These are phyloP conservation scores for Caenorhabditis plicata DNA, from an alignment of 2,888 invertebrate genomes.

Conservation along the genomic window DNA sequence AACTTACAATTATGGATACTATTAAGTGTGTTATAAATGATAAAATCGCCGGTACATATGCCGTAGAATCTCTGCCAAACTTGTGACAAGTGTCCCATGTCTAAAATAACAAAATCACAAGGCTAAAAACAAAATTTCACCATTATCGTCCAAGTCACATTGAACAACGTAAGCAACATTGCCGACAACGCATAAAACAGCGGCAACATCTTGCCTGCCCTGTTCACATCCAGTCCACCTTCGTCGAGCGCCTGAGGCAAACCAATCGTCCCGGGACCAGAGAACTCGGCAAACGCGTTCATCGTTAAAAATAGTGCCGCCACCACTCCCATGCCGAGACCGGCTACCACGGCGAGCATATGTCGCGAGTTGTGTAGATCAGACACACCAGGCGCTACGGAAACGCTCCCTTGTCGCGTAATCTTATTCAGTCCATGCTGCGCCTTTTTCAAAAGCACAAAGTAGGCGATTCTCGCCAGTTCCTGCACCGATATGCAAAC, in stretches of 20 bases:
- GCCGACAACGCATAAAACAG: constrained; percentile 36
- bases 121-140: constrained; percentile 5
- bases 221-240: constrained; percentile 13
- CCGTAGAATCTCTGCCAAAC: constrained; percentile 8
- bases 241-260: constrained; percentile 68
- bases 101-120: constrained; percentile 3
- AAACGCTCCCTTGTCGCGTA: constrained; percentile 71
- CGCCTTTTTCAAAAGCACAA: constrained; percentile 69
- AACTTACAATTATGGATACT: constrained; percentile 31
- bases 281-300: constrained; percentile 90
- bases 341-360: constrained; percentile 86
- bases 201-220: constrained; percentile 35
- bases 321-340: constrained; percentile 89
- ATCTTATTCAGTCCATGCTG: constrained; percentile 81
- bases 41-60: constrained; percentile 28
- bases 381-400: constrained; percentile 65
- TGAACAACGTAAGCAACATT: constrained; percentile 70
- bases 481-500: constrained; percentile 80
- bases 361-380: constrained; percentile 78
- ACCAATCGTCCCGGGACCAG: constrained; percentile 92
- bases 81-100: constrained; percentile 49
- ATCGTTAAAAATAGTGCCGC: constrained; percentile 91
- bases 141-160: constrained; percentile 83
- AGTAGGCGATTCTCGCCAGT: constrained; percentile 73
- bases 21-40: constrained; percentile 35